phyloP scores from a whole-genome alignment of 53 echinoderm and acorn worm genomes.

The Henricia sp. region DNA sequence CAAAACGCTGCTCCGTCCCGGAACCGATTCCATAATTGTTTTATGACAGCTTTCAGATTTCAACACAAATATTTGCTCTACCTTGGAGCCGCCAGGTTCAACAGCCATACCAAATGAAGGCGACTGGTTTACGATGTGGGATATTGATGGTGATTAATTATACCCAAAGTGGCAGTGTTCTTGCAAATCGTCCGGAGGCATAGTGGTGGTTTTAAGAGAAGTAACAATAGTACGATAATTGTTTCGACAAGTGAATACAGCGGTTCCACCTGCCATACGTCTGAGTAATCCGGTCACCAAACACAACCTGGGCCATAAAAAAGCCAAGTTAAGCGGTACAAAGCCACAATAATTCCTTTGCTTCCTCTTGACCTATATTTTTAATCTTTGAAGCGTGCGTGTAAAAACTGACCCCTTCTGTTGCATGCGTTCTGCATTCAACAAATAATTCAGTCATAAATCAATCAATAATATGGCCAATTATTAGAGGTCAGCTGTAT shows the following conservation, averaged over 20 bases:
- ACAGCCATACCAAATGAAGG: no score
- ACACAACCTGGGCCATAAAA: neutral
- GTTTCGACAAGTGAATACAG: neutral
- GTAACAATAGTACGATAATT: conserved; percentile 3
- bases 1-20: no score
- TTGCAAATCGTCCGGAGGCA: no score
- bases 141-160: conserved; percentile 32
- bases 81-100: no score
- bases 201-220: neutral
- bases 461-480: no score
- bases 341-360: conserved; percentile 11
- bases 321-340: conserved; percentile 10
- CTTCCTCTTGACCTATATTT: conserved; percentile 10
- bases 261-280: conserved; percentile 41
- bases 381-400: conserved; percentile 28
- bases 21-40: no score
- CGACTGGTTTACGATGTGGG: conserved; percentile 18
- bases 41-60: no score
- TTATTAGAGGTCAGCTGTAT: conserved; percentile 15
- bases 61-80: no score
- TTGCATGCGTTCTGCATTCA: neutral
- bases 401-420: conserved; percentile 13
- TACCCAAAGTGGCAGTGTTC: conserved; percentile 12
- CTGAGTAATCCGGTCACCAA: conserved; percentile 53
- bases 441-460: neutral